Percentiles rank a stretch among this genome's conserved stretches.
Evolutionary conservation across 2,797 vertebrate species (phyloP).

Genomic region (Acrocephalus scirpaceus): DNA sequence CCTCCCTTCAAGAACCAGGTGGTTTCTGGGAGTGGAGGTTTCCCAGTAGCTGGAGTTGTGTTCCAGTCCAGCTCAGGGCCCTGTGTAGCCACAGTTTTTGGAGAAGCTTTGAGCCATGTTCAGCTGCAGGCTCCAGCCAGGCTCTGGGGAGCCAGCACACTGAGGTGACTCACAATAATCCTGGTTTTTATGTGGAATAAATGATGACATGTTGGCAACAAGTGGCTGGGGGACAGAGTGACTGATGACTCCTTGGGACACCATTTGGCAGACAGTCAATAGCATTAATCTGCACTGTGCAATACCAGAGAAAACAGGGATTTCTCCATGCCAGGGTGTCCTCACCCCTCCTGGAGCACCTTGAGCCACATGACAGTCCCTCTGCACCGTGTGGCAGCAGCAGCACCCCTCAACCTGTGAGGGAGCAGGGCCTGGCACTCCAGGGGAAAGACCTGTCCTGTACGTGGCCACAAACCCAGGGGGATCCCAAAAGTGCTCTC

Average conservation of each 20-base stretch:
- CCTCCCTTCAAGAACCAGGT: background rate
- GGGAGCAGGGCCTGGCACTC: background rate
- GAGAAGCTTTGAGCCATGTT: background rate
- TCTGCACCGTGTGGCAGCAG: accelerated
- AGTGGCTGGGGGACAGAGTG: background rate
- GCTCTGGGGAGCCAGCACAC: background rate
- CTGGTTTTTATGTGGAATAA: background rate
- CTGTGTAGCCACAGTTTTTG: accelerated
- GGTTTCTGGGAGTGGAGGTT: background rate
- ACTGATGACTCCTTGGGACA: background rate
- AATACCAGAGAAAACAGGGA: background rate
- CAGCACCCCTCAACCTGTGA: background rate
- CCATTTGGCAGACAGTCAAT: background rate
- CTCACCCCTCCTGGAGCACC: background rate
- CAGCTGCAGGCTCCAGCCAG: background rate
- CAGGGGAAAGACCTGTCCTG: background rate
- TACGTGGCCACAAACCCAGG: background rate
- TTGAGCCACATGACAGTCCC: background rate
- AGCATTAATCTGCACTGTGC: background rate
- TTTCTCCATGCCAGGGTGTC: background rate
- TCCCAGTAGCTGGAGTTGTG: background rate
- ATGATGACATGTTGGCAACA: background rate
- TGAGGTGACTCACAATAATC: background rate
- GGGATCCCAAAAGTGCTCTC: background rate
- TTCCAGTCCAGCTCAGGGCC: background rate